Evolutionary conservation across 1,140 invertebrate species (phyloP).

Genomic region (Lerema accius): DNA sequence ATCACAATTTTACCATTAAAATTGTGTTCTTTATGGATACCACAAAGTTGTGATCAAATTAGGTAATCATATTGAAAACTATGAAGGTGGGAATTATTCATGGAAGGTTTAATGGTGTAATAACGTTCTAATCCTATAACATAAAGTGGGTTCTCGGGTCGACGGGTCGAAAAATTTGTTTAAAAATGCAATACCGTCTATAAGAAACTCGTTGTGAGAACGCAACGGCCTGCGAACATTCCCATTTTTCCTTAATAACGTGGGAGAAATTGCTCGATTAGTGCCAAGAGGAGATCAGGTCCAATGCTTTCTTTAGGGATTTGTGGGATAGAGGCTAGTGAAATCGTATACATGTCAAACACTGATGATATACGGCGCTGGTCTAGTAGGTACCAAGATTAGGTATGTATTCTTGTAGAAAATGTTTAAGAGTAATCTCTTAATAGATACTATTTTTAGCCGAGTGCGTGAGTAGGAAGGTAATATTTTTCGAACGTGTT

Average conservation of each 20-base stretch:
- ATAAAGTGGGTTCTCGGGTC: conserved; percentile 62
- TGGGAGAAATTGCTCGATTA: conserved; percentile 78
- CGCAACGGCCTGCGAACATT: conserved; percentile 74
- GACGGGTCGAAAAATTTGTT: conserved; percentile 71
- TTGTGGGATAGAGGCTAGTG: conserved; percentile 46
- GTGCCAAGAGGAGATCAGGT: conserved; percentile 63
- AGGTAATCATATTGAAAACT: conserved; percentile 22
- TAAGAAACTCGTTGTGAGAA: conserved; percentile 73
- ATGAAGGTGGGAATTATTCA: conserved; percentile 49
- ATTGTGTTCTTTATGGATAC: too few species aligned
- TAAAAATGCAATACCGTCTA: conserved; percentile 73
- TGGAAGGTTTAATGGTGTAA: conserved; percentile 61
- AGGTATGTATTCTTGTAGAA: too few species aligned
- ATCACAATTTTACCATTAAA: too few species aligned
- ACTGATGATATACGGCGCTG: too few species aligned
- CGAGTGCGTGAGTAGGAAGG: too few species aligned
- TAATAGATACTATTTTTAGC: too few species aligned
- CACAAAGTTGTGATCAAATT: conserved; percentile 3
- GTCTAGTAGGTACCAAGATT: too few species aligned
- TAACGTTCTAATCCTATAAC: conserved; percentile 68
- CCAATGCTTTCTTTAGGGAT: conserved; percentile 47
- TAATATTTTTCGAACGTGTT: too few species aligned
- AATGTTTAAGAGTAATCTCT: too few species aligned
- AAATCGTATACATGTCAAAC: not conserved
- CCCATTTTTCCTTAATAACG: conserved; percentile 78